Conservation (phyloP, 2,797 vertebrate species). For the Pterois miles region DNA sequence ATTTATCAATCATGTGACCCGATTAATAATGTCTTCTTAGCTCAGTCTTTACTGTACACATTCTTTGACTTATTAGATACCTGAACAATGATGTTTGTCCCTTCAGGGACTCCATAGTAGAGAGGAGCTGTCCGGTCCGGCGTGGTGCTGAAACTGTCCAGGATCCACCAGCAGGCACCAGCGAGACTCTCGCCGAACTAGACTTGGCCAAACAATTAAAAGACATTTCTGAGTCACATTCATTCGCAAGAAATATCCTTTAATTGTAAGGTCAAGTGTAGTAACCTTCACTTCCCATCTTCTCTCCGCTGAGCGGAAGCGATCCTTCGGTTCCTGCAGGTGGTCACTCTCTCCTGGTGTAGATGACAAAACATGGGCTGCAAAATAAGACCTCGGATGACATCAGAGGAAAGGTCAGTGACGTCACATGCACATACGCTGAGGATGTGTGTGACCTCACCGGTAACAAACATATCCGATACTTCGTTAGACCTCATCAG, state of each 20-base stretch:
- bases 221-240: slow-evolving; percentile 80
- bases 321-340: neutral
- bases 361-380: neutral
- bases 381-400: slow-evolving; percentile 37
- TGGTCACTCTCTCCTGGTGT: neutral
- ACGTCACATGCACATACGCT: slow-evolving; percentile 4
- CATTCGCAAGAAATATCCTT: slow-evolving; percentile 87
- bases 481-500: neutral
- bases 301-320: neutral
- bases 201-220: slow-evolving; percentile 86
- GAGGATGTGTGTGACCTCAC: neutral
- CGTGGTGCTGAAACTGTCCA: slow-evolving; percentile 64
- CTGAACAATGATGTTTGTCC: neutral
- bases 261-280: slow-evolving; percentile 87
- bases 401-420: slow-evolving; percentile 36
- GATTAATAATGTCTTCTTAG: neutral
- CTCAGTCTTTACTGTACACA: neutral
- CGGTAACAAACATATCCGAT: neutral
- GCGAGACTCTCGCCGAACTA: slow-evolving; percentile 42
- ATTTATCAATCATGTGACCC: neutral
- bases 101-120: neutral
- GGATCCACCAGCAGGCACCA: slow-evolving; percentile 14
- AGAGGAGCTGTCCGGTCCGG: slow-evolving; percentile 64
- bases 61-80: neutral
- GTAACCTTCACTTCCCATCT: slow-evolving; percentile 16